These are phyloP conservation scores for Cheilosia grossa DNA, from an alignment of 2,888 invertebrate species.

Conservation along the genomic window DNA sequence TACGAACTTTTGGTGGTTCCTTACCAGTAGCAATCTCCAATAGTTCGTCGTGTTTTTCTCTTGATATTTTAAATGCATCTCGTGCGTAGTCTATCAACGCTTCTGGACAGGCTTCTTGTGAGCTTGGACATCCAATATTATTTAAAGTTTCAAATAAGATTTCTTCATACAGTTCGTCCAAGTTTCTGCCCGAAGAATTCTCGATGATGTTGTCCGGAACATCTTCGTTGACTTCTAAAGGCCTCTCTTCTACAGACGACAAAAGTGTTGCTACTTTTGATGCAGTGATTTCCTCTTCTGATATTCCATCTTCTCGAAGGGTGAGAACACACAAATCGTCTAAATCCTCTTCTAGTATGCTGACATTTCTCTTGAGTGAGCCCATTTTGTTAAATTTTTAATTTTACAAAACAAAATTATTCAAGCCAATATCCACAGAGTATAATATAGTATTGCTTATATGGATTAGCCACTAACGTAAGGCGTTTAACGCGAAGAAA, in stretches of 20 bases:
- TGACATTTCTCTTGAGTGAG: slow-evolving; percentile 40
- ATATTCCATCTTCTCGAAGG: slow-evolving; percentile 31
- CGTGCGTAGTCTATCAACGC: slow-evolving; percentile 90
- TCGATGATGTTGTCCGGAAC: slow-evolving; percentile 67
- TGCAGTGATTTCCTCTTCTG: slow-evolving; percentile 57
- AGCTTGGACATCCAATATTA: slow-evolving; percentile 91
- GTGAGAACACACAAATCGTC: slow-evolving; percentile 50
- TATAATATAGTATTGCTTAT: neutral
- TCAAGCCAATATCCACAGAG: neutral
- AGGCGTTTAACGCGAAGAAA: neutral
- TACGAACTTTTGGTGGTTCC: slow-evolving; percentile 92
- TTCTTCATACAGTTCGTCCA: slow-evolving; percentile 94
- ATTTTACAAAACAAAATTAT: too few species aligned
- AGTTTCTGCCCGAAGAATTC: slow-evolving; percentile 48
- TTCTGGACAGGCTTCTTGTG: slow-evolving; percentile 88
- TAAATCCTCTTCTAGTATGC: slow-evolving; percentile 63
- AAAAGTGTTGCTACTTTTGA: slow-evolving; percentile 52
- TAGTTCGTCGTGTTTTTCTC: slow-evolving; percentile 89
- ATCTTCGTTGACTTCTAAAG: slow-evolving; percentile 44
- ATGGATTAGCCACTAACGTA: neutral
- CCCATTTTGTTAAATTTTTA: slow-evolving; percentile 28
- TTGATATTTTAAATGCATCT: slow-evolving; percentile 90
- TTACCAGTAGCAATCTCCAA: slow-evolving; percentile 89
- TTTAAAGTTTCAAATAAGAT: slow-evolving; percentile 92
- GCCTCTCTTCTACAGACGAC: slow-evolving; percentile 43